A percentile compares a stretch with the other conserved stretches of the same genome.
phyloP scores from a whole-genome alignment of 1,140 invertebrate genomes.

The Drosophila dunni region DNA sequence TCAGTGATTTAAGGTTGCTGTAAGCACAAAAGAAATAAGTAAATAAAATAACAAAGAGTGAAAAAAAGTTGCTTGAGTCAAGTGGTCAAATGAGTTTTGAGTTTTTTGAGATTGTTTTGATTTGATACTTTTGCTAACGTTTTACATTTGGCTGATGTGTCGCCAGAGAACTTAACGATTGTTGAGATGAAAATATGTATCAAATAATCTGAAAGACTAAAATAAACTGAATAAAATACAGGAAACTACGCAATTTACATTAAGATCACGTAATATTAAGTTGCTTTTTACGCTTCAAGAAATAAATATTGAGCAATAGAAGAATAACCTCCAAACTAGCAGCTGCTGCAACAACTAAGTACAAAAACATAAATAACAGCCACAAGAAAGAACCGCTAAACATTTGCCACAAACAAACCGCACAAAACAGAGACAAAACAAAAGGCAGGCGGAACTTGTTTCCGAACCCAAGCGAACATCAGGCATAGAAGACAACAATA shows the following conservation, averaged over 20 bases:
- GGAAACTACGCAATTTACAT: slow-evolving; percentile 54
- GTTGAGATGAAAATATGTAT: slow-evolving; percentile 2
- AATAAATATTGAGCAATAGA: slow-evolving; percentile 62
- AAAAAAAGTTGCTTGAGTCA: slow-evolving; percentile 1
- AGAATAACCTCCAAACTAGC: slow-evolving; percentile 61
- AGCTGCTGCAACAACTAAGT: slow-evolving; percentile 23
- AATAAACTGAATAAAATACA: slow-evolving; percentile 15
- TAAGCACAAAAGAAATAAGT: slow-evolving; percentile 7
- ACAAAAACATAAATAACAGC: not conserved
- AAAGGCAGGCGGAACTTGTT: slow-evolving; percentile 62
- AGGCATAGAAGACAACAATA: slow-evolving; percentile 22
- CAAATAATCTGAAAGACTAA: not conserved
- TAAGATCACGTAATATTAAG: slow-evolving; percentile 43
- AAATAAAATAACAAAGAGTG: not conserved
- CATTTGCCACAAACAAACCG: slow-evolving; percentile 42
- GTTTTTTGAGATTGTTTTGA: not conserved
- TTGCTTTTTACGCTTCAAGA: slow-evolving; percentile 49
- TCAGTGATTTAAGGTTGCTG: slow-evolving; percentile 33
- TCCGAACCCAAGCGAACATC: slow-evolving; percentile 26
- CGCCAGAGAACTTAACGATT: not conserved
- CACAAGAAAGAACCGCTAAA: slow-evolving; percentile 60
- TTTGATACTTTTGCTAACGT: slow-evolving; percentile 2
- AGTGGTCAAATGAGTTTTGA: slow-evolving; percentile 44
- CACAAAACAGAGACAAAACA: slow-evolving; percentile 25
- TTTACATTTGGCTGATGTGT: not conserved